A percentile compares a stretch with the other conserved stretches of the same genome.
Evolutionary conservation across 2,113 vertebrate species (phyloP).

Genomic region (Brachirus orientalis): DNA sequence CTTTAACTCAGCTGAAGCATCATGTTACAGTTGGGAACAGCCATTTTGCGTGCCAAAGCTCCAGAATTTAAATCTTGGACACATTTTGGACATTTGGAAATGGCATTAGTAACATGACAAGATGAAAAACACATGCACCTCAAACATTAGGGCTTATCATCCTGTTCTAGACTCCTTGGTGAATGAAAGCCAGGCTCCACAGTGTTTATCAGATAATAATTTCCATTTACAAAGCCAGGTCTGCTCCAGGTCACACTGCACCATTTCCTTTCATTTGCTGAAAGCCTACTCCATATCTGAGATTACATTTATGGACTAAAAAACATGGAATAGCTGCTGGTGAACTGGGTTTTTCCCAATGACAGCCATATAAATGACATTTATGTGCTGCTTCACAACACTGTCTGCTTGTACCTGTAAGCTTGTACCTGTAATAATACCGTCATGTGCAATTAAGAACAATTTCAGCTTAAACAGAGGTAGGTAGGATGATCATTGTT

Average conservation of each 20-base stretch:
- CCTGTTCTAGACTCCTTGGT: background rate
- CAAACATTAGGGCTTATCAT: too few species aligned
- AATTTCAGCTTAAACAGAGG: too few species aligned
- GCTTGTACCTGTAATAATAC: too few species aligned
- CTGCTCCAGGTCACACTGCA: background rate
- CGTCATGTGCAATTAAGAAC: too few species aligned
- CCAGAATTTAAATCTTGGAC: too few species aligned
- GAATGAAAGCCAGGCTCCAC: background rate
- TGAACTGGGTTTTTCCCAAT: background rate
- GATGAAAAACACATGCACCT: background rate
- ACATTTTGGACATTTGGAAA: background rate
- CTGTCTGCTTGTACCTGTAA: too few species aligned
- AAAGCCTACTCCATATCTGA: background rate
- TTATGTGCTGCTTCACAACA: too few species aligned
- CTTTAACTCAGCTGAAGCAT: too few species aligned
- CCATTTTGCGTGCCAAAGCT: too few species aligned
- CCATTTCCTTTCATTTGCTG: background rate
- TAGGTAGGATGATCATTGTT: too few species aligned
- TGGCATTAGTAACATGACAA: background rate
- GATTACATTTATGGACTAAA: background rate
- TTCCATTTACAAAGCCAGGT: slow-evolving; percentile 20
- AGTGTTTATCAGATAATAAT: slow-evolving; percentile 1
- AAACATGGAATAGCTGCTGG: background rate
- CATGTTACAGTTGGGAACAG: too few species aligned
- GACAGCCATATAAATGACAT: too few species aligned